Conservation (phyloP, 2,888 invertebrate species). For the Rhagonycha lutea region DNA sequence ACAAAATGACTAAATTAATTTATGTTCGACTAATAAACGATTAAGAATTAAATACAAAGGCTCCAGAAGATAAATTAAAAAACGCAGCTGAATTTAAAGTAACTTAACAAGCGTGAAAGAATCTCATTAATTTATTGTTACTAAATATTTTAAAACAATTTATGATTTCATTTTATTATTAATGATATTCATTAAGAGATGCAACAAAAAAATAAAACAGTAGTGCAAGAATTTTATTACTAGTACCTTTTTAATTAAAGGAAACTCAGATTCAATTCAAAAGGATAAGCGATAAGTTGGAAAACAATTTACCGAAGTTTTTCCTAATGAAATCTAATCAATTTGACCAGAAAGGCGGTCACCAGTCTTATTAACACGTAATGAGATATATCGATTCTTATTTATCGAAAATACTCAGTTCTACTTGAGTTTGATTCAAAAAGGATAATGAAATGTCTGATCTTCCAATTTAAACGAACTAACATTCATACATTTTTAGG, state of each 20-base stretch:
- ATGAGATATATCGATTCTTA: constrained; percentile 29
- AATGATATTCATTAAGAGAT: neutral
- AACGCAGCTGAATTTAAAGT: neutral
- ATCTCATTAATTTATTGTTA: neutral
- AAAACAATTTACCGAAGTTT: constrained; percentile 17
- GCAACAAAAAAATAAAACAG: neutral
- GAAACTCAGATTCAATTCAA: neutral
- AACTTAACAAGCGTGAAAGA: neutral
- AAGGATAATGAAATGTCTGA: neutral
- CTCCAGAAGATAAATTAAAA: neutral
- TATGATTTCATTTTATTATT: neutral
- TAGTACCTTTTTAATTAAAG: neutral
- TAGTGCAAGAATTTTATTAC: neutral
- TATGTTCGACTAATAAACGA: neutral
- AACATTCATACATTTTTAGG: neutral
- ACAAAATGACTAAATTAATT: neutral
- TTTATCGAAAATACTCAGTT: constrained; percentile 21
- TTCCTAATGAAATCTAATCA: constrained; percentile 30
- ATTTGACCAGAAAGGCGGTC: constrained; percentile 27
- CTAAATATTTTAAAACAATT: neutral
- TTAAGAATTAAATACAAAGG: neutral
- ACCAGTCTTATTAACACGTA: constrained; percentile 25
- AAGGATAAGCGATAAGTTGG: constrained; percentile 22
- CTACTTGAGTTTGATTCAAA: constrained; percentile 8
- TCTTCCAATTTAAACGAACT: neutral